Conservation (phyloP, 2,888 invertebrate species). For the Euplagia quadripunctaria region DNA sequence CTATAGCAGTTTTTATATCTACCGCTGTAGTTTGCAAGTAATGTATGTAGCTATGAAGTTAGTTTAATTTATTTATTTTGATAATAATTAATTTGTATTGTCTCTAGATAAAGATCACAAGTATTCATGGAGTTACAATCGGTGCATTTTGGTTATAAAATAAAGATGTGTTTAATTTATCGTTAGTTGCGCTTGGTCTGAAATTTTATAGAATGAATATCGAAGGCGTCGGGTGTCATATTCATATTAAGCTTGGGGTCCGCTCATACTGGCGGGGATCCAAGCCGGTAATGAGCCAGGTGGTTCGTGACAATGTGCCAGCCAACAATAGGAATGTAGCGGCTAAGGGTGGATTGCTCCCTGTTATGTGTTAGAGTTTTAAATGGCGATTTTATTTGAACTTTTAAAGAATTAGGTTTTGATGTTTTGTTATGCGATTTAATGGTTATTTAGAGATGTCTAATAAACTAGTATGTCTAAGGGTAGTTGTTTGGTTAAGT, state of each 20-base stretch:
- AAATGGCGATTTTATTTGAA: slow-evolving; percentile 40
- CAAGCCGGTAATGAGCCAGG: slow-evolving; percentile 81
- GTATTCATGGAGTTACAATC: too few relatives aligned
- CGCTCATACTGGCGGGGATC: slow-evolving; percentile 54
- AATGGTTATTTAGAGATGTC: background rate
- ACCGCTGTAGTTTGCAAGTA: background rate
- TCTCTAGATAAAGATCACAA: background rate
- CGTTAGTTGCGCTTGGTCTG: too few relatives aligned
- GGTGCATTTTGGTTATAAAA: too few relatives aligned
- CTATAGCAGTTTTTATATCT: slow-evolving; percentile 22
- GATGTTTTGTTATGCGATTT: background rate
- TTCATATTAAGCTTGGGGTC: slow-evolving; percentile 47
- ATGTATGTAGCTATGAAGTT: background rate
- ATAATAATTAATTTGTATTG: background rate
- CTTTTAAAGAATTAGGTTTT: background rate
- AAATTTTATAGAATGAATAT: background rate
- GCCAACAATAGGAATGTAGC: slow-evolving; percentile 71
- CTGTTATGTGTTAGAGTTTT: slow-evolving; percentile 52
- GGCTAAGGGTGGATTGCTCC: slow-evolving; percentile 65
- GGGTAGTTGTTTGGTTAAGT: background rate
- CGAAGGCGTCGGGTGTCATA: slow-evolving; percentile 22
- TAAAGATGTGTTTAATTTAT: too few relatives aligned
- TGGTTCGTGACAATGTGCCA: slow-evolving; percentile 77
- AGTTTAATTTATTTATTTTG: background rate
- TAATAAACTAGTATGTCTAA: background rate